Evolutionary conservation across 1,140 invertebrate species (phyloP), one percentile per base, ranked within the genome.

Genomic region (Phortica variegata): DNA sequence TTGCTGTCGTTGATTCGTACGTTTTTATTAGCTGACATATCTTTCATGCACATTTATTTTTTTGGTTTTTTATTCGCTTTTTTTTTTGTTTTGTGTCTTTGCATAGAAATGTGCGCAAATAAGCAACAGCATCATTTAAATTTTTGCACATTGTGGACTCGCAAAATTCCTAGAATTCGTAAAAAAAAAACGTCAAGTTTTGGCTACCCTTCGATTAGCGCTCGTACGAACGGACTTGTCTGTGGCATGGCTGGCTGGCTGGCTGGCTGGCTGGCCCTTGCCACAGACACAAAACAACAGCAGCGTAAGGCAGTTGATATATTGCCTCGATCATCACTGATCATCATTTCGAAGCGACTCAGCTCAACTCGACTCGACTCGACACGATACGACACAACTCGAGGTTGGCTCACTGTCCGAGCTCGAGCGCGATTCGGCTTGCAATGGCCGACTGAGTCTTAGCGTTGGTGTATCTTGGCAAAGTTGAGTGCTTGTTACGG

Each of bases 101-200:
- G n/a, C 23, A 13, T 49, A 34, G 33, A 34, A 34, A 34, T 34
- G 13, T 15, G 33, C 33, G 33, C 33, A 10, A 34, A 53, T 53
- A 43, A 52, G 49, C 47, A 33, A 68, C 56, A 66, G 57, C 63
- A 60, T 68, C 63, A 68, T 68, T 68, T 68, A 68, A 68, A 68
- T 66, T 60, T 54, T 46, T 3, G 40, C 17, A 40, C 56, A 54
- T 52, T 60, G 62, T 59, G 47, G 43, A 48, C 31, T 40, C 20
- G 23, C 36, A 44, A n/a, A 54, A 61, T 68, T 68, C 63, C 40
- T 18, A 60, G 63, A 68, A 68, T 58, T 49, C 46, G n/a, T n/a
- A n/a, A n/a, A n/a, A n/a, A n/a, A n/a, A n/a, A n/a, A n/a, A n/a
- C n/a, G 50, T 43, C 23, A 47, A 39, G 23, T 26, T 41, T 51